phyloP scores from a whole-genome alignment of 2,113 vertebrate genomes.

The Elaphurus davidianus region DNA sequence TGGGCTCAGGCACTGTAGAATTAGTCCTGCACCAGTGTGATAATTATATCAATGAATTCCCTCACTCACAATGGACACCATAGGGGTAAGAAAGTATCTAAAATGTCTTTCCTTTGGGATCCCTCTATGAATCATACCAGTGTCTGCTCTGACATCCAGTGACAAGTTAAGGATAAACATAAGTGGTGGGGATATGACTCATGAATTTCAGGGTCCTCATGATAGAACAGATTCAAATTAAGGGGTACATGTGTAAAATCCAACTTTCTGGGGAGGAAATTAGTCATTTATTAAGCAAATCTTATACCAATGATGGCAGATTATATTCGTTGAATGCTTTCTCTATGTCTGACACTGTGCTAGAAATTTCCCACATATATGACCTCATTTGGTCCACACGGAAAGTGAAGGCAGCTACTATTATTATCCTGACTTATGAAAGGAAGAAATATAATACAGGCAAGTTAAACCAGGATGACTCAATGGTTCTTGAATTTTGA shows the following conservation, averaged over 20 bases:
- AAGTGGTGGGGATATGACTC: neutral
- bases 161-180: neutral
- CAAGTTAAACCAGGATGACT: neutral
- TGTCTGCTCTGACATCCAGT: neutral
- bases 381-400: neutral
- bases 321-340: neutral
- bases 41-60: neutral
- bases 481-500: neutral
- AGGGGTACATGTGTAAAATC: neutral
- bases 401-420: neutral
- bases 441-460: neutral
- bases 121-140: neutral
- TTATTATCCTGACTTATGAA: neutral
- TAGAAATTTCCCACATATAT: neutral
- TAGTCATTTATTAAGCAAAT: neutral
- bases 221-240: neutral
- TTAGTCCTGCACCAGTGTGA: neutral
- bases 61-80: neutral
- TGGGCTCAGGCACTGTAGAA: neutral
- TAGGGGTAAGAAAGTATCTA: neutral
- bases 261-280: neutral
- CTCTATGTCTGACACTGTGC: neutral
- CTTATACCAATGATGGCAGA: neutral
- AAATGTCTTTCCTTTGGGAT: neutral
- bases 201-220: neutral